Evolutionary conservation across 1,140 invertebrate genomes (phyloP).

Genomic region (Venturia canescens): DNA sequence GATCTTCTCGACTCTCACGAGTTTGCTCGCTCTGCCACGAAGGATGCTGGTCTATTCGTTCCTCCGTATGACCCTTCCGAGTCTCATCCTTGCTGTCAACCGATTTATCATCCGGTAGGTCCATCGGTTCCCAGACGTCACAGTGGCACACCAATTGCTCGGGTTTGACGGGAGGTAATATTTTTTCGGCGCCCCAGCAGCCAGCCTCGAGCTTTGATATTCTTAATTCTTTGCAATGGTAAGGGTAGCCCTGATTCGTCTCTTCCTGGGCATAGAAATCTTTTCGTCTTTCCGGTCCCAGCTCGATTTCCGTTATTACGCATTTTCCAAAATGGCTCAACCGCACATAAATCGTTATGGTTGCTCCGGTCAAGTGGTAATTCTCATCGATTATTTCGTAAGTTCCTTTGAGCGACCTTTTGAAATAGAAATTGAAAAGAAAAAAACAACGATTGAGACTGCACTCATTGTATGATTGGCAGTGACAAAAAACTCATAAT

Average conservation of each 20-base stretch:
- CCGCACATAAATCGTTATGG: constrained; percentile 61
- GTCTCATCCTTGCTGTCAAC: constrained; percentile 23
- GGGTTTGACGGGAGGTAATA: constrained; percentile 38
- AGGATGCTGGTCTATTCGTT: neutral
- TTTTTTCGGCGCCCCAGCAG: constrained; percentile 45
- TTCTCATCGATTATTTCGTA: constrained; percentile 56
- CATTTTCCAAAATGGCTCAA: constrained; percentile 66
- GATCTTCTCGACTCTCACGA: neutral
- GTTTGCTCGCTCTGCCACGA: neutral
- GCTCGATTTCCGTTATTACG: constrained; percentile 66
- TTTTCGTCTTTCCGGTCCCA: constrained; percentile 53
- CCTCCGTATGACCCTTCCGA: neutral
- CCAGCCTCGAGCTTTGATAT: constrained; percentile 49
- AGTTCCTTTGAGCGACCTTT: constrained; percentile 62
- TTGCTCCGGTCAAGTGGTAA: constrained; percentile 44
- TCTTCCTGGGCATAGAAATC: constrained; percentile 62
- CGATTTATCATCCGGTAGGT: neutral
- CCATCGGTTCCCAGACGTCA: neutral
- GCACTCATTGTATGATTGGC: neutral
- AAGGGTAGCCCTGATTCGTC: constrained; percentile 55
- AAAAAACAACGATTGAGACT: neutral
- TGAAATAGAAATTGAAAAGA: neutral
- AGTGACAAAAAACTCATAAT: neutral
- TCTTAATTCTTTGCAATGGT: constrained; percentile 61
- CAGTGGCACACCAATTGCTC: constrained; percentile 18